A percentile compares a stretch with the other conserved stretches of the same genome.
Evolutionary conservation across 37 sponge, comb jelly and placozoan species (phyloP).

Genomic region (Hexactinellida sp.): DNA sequence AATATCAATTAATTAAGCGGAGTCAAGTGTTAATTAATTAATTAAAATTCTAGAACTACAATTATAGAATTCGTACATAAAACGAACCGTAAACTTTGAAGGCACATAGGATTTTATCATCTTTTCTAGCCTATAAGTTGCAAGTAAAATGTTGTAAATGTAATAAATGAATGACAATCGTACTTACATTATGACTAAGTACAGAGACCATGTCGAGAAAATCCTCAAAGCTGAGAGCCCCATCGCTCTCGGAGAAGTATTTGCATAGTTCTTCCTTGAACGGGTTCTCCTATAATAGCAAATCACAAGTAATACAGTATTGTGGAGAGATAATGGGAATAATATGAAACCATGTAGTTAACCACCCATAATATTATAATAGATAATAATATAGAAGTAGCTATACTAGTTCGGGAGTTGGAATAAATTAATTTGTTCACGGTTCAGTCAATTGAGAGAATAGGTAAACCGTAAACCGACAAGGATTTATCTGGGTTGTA

Average conservation of each 20-base stretch:
- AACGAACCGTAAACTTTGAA: slow-evolving; percentile 3
- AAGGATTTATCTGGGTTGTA: not conserved
- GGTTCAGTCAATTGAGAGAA: not conserved
- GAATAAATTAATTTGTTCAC: not conserved
- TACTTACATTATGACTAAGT: slow-evolving; percentile 5
- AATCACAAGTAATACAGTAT: not conserved
- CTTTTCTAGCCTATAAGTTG: not conserved
- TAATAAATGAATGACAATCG: no score
- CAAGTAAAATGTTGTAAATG: not conserved
- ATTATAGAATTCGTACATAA: not conserved
- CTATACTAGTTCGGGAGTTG: not conserved
- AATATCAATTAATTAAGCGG: no score
- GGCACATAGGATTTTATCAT: not conserved
- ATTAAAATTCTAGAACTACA: not conserved
- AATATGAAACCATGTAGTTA: not conserved
- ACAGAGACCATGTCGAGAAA: slow-evolving; percentile 3
- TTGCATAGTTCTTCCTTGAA: slow-evolving; percentile 11
- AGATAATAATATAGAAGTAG: not conserved
- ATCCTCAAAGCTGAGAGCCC: not conserved
- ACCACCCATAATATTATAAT: not conserved
- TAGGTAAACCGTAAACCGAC: not conserved
- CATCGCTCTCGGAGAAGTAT: not conserved
- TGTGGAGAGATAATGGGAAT: not conserved
- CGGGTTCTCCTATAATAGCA: not conserved
- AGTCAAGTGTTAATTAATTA: not conserved